A percentile compares a stretch with the other conserved stretches of the same genome.
These are phyloP conservation scores for Alexandromys oeconomus DNA, from an alignment of 2,797 vertebrate species.

Conservation along the genomic window DNA sequence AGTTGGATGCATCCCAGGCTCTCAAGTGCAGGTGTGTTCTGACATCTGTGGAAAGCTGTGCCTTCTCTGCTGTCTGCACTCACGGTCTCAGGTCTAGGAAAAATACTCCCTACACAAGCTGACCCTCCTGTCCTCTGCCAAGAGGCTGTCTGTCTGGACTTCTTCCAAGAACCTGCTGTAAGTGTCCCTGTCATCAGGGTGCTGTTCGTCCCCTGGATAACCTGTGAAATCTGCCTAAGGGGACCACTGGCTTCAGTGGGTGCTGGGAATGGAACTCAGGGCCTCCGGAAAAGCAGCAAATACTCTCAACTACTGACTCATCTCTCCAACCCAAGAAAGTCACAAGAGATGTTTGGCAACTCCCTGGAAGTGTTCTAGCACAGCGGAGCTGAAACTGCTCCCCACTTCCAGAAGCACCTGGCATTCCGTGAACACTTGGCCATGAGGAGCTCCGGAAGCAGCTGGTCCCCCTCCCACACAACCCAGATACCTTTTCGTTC, in stretches of 20 bases:
- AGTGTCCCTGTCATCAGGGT: neutral
- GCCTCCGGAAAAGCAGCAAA: neutral
- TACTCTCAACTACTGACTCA: neutral
- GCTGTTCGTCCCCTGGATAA: neutral
- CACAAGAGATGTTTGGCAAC: neutral
- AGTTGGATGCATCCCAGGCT: neutral
- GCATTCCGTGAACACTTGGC: neutral
- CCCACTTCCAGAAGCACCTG: neutral
- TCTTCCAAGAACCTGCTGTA: neutral
- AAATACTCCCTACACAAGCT: fast-evolving
- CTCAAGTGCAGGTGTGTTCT: neutral
- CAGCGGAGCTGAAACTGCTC: neutral
- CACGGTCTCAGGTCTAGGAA: neutral
- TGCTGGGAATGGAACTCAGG: neutral
- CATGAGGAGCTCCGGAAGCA: neutral
- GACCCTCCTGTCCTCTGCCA: neutral
- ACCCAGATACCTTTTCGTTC: neutral
- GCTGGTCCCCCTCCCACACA: neutral
- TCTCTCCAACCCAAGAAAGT: neutral
- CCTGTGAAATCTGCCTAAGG: neutral
- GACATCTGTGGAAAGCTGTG: neutral
- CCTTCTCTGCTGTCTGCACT: neutral
- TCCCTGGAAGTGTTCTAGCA: no score
- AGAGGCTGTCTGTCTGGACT: neutral
- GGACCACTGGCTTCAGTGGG: neutral